These are phyloP conservation scores for Corythucha ciliata DNA, from an alignment of 2,888 invertebrate species.

Conservation along the genomic window DNA sequence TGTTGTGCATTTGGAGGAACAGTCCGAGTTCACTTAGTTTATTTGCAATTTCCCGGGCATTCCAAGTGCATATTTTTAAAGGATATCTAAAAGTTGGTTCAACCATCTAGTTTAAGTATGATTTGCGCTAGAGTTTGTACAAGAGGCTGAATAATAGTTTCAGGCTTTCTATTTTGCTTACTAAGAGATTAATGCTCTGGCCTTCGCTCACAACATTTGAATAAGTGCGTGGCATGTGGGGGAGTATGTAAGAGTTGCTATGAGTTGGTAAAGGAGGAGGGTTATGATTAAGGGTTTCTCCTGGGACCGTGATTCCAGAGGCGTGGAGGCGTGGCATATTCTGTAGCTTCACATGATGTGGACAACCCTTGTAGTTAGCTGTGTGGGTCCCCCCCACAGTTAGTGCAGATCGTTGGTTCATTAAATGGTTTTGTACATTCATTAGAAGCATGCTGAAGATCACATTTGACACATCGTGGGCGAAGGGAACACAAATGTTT, in stretches of 20 bases:
- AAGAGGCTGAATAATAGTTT: neutral
- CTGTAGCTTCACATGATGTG: neutral
- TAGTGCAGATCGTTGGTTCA: conserved; percentile 4
- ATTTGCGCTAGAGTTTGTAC: neutral
- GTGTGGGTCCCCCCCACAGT: conserved; percentile 2
- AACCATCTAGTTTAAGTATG: neutral
- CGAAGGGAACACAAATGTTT: conserved; percentile 4
- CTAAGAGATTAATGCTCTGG: neutral
- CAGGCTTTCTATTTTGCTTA: conserved; percentile 16
- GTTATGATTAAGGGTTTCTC: too few relatives aligned
- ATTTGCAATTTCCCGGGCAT: neutral
- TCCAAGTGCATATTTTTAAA: conserved; percentile 9
- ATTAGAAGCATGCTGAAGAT: neutral
- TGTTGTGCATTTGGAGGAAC: neutral
- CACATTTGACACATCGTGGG: conserved; percentile 10
- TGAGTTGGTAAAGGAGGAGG: too few relatives aligned
- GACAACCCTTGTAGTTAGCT: conserved; percentile 12
- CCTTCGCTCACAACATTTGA: too few relatives aligned
- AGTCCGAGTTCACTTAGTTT: conserved; percentile 1
- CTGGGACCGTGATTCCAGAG: too few relatives aligned
- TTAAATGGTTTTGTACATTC: neutral
- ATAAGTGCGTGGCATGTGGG: too few relatives aligned
- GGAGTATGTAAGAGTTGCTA: too few relatives aligned
- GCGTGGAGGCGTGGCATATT: too few relatives aligned
- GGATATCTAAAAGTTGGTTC: neutral